These are phyloP conservation scores for Salminus brasiliensis DNA, from an alignment of 2,113 vertebrate species.

Conservation along the genomic window DNA sequence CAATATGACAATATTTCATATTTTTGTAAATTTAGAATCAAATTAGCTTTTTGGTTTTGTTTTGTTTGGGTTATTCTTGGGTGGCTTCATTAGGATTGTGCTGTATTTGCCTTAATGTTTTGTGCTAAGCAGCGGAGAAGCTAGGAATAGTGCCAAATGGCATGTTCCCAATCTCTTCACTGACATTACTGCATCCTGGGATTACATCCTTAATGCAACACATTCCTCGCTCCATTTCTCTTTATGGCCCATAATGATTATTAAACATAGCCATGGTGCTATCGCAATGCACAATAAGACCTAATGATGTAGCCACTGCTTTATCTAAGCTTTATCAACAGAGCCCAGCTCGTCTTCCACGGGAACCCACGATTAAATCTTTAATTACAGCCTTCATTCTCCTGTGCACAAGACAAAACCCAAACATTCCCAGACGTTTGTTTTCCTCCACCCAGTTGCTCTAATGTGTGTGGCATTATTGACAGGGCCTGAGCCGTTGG, in stretches of 20 bases:
- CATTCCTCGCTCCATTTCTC: constrained; percentile 57
- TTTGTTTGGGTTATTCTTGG: background rate
- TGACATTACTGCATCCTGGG: constrained; percentile 40
- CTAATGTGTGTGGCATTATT: background rate
- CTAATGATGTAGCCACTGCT: constrained; percentile 42
- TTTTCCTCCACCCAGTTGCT: constrained; percentile 13
- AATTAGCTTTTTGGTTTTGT: no score
- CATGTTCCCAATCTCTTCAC: constrained; percentile 19
- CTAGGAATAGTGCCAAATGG: constrained; percentile 40
- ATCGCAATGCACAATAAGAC: constrained; percentile 38
- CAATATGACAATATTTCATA: background rate
- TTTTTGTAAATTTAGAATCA: background rate
- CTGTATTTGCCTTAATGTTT: constrained; percentile 33
- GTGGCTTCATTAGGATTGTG: constrained; percentile 2
- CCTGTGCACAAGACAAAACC: background rate
- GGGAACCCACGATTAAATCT: constrained; percentile 41
- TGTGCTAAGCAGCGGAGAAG: constrained; percentile 5
- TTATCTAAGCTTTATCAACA: constrained; percentile 42
- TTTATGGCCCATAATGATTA: constrained; percentile 47
- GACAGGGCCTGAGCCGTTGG: background rate
- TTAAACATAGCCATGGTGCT: constrained; percentile 4
- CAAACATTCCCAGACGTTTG: constrained; percentile 9
- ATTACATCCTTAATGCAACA: constrained; percentile 57
- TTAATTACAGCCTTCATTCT: constrained; percentile 54
- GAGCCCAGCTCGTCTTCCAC: constrained; percentile 20